These are phyloP conservation scores for Glossosoma conforme DNA, from an alignment of 1,140 invertebrate species.

Conservation along the genomic window DNA sequence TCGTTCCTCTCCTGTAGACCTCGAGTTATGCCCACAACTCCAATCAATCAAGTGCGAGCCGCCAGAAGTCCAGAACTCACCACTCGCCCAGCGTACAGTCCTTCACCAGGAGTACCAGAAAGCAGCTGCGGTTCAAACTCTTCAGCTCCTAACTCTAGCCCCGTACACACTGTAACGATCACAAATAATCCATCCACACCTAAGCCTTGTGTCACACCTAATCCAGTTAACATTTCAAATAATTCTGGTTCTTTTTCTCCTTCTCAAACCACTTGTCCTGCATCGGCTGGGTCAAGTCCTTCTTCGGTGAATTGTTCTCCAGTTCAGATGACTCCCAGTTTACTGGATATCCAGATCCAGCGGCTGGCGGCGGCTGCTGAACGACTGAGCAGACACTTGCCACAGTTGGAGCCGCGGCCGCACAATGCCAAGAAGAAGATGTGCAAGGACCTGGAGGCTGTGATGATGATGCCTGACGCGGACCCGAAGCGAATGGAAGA, in stretches of 20 bases:
- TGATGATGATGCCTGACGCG: constrained; percentile 84
- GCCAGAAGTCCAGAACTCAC: constrained; percentile 46
- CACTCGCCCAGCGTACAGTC: constrained; percentile 50
- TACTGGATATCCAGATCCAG: constrained; percentile 78
- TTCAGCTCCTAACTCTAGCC: constrained; percentile 45
- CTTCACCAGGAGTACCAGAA: constrained; percentile 49
- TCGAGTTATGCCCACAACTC: constrained; percentile 1
- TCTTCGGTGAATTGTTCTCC: constrained; percentile 50
- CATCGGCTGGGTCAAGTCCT: constrained; percentile 51
- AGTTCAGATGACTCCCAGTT: constrained; percentile 67
- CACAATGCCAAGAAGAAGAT: constrained; percentile 90
- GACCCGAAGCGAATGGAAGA: constrained; percentile 88
- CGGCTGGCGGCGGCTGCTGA: constrained; percentile 78
- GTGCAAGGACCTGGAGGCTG: constrained; percentile 85
- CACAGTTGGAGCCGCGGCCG: constrained; percentile 81
- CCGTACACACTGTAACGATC: constrained; percentile 37
- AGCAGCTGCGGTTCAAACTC: constrained; percentile 43
- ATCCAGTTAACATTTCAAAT: constrained; percentile 37
- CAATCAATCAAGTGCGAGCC: no score
- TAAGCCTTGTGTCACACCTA: constrained; percentile 42
- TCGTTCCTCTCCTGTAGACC: constrained; percentile 14
- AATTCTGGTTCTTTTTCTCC: constrained; percentile 50
- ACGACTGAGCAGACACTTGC: constrained; percentile 75
- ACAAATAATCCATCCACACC: constrained; percentile 35
- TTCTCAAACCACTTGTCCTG: constrained; percentile 47